Percentiles rank a stretch among this genome's conserved stretches.
These are phyloP conservation scores for Oikopleura vanhoeffeni DNA, from an alignment of 23 tunicate genomes.

Conservation along the genomic window DNA sequence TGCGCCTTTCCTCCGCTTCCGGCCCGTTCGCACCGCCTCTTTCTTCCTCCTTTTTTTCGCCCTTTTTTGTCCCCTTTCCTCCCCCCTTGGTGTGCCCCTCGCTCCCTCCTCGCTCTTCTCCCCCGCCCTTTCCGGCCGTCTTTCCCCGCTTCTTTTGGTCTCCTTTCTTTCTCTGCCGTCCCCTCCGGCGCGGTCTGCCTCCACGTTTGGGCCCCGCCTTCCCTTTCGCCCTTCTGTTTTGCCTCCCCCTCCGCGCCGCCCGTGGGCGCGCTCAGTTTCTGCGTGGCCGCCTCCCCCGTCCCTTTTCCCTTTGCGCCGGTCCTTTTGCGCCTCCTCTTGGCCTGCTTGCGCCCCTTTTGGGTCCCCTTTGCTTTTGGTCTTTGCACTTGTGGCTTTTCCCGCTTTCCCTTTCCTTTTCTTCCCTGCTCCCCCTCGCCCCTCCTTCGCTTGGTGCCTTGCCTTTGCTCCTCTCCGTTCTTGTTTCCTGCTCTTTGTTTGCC, in stretches of 20 bases:
- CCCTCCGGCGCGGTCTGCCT: neutral
- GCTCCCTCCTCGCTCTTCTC: neutral
- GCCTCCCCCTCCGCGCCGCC: neutral
- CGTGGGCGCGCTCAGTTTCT: neutral
- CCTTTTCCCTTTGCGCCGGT: neutral
- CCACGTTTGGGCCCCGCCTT: neutral
- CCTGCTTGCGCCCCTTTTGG: neutral
- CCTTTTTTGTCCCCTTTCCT: neutral
- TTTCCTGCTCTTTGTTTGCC: too few relatives aligned
- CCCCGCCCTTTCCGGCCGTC: neutral
- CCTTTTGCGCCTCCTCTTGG: neutral
- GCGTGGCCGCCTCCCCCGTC: neutral
- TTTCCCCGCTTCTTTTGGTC: neutral
- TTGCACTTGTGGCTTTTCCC: neutral
- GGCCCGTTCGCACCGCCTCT: neutral
- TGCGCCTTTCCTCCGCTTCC: neutral
- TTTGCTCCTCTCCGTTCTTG: too few relatives aligned
- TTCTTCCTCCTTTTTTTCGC: neutral
- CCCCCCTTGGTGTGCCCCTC: neutral
- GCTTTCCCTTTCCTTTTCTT: neutral
- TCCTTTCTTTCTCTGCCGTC: conserved; percentile 9
- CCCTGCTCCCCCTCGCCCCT: neutral
- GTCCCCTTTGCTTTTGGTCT: neutral
- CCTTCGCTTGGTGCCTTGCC: neutral
- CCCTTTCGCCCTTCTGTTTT: neutral